These are phyloP conservation scores for Seira ritae DNA, from an alignment of 2,888 invertebrate genomes.

Conservation along the genomic window DNA sequence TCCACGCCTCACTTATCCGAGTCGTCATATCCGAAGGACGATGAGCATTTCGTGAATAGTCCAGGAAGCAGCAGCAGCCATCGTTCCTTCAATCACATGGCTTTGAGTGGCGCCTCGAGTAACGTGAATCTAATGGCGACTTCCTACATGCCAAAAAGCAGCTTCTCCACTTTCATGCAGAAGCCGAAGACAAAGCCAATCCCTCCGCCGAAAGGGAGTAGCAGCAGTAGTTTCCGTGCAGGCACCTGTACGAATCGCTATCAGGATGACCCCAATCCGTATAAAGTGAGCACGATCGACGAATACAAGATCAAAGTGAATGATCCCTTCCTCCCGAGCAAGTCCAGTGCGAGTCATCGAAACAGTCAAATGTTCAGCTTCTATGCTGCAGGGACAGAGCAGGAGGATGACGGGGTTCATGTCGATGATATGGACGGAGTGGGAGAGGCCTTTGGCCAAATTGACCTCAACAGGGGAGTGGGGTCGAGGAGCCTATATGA, in stretches of 20 bases:
- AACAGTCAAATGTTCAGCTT: conserved; percentile 58
- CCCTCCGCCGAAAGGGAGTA: conserved; percentile 10
- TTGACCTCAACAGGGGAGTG: conserved; percentile 33
- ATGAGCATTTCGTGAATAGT: neutral
- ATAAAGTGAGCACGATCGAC: conserved; percentile 73
- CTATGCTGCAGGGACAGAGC: conserved; percentile 32
- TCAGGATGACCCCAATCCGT: conserved; percentile 73
- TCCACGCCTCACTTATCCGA: conserved; percentile 72
- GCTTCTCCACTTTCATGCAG: conserved; percentile 71
- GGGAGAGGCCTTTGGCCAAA: conserved; percentile 39
- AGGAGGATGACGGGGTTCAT: conserved; percentile 43
- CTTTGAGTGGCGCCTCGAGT: conserved; percentile 50
- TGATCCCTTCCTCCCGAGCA: conserved; percentile 69
- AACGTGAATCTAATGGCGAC: conserved; percentile 50
- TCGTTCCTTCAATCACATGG: conserved; percentile 46
- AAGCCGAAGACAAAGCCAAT: conserved; percentile 39
- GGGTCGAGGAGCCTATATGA: conserved; percentile 28
- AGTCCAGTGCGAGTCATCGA: conserved; percentile 41
- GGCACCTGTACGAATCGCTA: conserved; percentile 57
- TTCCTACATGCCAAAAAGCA: conserved; percentile 67
- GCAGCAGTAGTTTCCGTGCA: neutral
- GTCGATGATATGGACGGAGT: conserved; percentile 44
- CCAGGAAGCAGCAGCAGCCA: conserved; percentile 33
- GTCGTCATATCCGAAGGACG: conserved; percentile 32
- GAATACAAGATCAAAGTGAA: conserved; percentile 73